Conservation (phyloP, 2,113 vertebrate species). For the Sylvietta virens region DNA sequence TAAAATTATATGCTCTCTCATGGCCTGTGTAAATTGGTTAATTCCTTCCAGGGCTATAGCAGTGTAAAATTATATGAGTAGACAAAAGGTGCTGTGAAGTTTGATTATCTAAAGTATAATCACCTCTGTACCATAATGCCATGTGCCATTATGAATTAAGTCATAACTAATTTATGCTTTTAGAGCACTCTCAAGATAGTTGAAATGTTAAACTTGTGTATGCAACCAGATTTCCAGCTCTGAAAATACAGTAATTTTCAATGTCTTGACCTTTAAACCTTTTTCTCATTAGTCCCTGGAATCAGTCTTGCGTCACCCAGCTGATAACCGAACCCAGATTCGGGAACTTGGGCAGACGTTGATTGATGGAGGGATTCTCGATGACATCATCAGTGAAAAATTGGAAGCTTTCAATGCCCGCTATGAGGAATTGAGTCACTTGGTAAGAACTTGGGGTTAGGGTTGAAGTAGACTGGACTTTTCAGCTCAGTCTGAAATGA, state of each 20-base stretch:
- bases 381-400: constrained; percentile 97
- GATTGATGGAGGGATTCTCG: constrained; percentile 96
- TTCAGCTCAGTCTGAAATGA: not conserved
- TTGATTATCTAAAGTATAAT: not conserved
- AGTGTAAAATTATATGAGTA: not conserved
- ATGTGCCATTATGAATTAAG: not conserved
- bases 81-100: not conserved
- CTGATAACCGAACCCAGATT: constrained; percentile 96
- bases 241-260: not conserved
- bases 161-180: not conserved
- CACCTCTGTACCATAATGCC: not conserved
- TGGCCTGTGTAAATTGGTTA: not conserved
- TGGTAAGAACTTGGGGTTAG: constrained; percentile 73
- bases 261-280: not conserved
- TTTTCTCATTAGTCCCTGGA: constrained; percentile 81
- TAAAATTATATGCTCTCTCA: not conserved
- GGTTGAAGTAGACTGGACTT: not conserved
- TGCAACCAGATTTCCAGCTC: not conserved
- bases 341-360: constrained; percentile 94
- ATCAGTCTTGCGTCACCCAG: constrained; percentile 88
- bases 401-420: constrained; percentile 89
- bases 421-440: constrained; percentile 87
- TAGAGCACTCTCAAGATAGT: not conserved
- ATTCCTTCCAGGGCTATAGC: not conserved
- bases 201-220: not conserved